Evolutionary conservation across 2,888 invertebrate genomes (phyloP).

Genomic region (Adelognathus sp.): DNA sequence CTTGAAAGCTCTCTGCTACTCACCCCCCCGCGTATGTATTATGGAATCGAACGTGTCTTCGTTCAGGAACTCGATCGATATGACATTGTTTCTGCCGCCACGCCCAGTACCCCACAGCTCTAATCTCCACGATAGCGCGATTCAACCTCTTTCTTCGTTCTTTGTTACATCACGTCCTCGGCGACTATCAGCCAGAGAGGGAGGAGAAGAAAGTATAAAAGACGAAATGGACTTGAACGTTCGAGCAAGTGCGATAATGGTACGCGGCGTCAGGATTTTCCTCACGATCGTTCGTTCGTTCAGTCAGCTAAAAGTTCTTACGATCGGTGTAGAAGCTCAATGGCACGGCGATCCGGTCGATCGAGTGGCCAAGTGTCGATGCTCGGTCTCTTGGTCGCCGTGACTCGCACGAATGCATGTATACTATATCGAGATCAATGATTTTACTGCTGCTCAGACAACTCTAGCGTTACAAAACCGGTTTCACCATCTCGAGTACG

Average conservation of each 20-base stretch:
- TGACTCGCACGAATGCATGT: conserved; percentile 28
- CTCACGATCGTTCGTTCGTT: too few species aligned
- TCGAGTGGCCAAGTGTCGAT: conserved; percentile 56
- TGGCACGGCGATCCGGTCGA: conserved; percentile 28
- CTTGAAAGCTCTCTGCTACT: neutral
- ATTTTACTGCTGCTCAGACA: conserved; percentile 20
- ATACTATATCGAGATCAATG: conserved; percentile 16
- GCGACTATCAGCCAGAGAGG: neutral
- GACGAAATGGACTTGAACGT: too few species aligned
- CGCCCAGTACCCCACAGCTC: conserved; percentile 59
- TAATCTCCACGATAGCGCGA: conserved; percentile 39
- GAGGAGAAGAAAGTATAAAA: too few species aligned
- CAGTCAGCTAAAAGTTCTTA: neutral
- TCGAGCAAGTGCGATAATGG: too few species aligned
- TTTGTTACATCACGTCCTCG: conserved; percentile 1
- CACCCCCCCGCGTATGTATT: neutral
- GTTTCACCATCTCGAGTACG: conserved; percentile 65
- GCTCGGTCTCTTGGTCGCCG: conserved; percentile 31
- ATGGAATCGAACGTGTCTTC: conserved; percentile 44
- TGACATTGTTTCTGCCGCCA: conserved; percentile 70
- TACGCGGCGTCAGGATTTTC: neutral
- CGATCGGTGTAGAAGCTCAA: conserved; percentile 16
- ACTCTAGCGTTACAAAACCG: conserved; percentile 67
- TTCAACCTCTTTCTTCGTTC: neutral
- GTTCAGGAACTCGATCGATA: conserved; percentile 65